Conservation (phyloP, 2,797 vertebrate species). For the Pseudochirops corinnae region DNA sequence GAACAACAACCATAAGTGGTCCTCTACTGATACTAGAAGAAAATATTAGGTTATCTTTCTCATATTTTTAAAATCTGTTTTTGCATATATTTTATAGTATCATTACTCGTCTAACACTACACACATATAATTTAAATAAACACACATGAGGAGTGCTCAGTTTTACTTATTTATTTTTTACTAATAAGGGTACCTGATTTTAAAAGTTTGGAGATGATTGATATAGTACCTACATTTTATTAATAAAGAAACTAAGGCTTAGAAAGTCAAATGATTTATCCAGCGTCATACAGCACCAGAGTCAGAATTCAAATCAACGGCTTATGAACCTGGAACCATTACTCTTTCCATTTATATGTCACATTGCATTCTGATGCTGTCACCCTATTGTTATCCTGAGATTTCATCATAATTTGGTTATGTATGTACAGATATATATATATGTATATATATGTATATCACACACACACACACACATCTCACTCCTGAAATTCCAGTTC, state of each 20-base stretch:
- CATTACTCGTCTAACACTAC: neutral
- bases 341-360: neutral
- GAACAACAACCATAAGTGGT: neutral
- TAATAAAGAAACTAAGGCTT: neutral
- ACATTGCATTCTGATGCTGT: neutral
- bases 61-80: neutral
- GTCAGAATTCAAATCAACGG: neutral
- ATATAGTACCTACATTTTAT: neutral
- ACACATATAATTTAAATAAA: neutral
- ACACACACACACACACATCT: neutral
- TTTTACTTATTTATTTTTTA: neutral
- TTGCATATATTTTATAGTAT: neutral
- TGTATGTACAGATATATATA: neutral
- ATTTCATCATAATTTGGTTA: neutral
- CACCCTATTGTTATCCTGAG: neutral
- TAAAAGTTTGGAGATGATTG: neutral
- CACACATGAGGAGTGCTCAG: neutral
- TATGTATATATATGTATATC: no score
- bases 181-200: neutral
- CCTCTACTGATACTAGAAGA: neutral
- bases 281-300: neutral
- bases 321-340: neutral
- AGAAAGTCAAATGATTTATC: neutral
- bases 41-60: neutral
- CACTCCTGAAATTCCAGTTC: neutral